A percentile compares a stretch with the other conserved stretches of the same genome.
Evolutionary conservation across 2,888 invertebrate genomes (phyloP).

Genomic region (Drepana falcataria): DNA sequence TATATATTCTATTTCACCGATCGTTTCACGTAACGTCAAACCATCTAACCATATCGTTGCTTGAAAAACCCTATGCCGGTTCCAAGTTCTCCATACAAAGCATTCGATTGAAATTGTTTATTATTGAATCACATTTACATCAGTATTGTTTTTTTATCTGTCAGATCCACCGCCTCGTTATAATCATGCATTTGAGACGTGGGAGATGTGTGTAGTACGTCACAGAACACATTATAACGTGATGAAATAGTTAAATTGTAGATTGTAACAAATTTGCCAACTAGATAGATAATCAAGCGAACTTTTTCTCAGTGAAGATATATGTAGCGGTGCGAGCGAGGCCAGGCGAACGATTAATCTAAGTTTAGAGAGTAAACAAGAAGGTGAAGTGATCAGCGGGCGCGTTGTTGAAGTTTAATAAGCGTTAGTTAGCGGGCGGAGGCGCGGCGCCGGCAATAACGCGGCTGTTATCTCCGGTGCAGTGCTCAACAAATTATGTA

Average conservation of each 20-base stretch:
- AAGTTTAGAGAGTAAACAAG: conserved; percentile 75
- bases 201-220: neutral
- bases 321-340: conserved; percentile 48
- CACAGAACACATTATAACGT: neutral
- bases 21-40: conserved; percentile 27
- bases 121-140: too few species aligned
- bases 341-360: conserved; percentile 69
- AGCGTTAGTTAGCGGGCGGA: conserved; percentile 69
- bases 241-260: conserved; percentile 1
- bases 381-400: conserved; percentile 76
- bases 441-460: conserved; percentile 64
- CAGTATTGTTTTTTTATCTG: too few species aligned
- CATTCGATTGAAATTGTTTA: too few species aligned
- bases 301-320: conserved; percentile 46
- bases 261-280: neutral
- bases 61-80: too few species aligned
- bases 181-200: too few species aligned
- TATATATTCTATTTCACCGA: conserved; percentile 34
- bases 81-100: too few species aligned
- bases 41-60: conserved; percentile 8
- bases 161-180: too few species aligned
- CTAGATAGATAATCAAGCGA: conserved; percentile 3
- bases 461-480: conserved; percentile 70
- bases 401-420: conserved; percentile 77
- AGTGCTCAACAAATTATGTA: conserved; percentile 49